phyloP scores from a whole-genome alignment of 2,888 invertebrate species.

The Sinohyriopsis cumingii region DNA sequence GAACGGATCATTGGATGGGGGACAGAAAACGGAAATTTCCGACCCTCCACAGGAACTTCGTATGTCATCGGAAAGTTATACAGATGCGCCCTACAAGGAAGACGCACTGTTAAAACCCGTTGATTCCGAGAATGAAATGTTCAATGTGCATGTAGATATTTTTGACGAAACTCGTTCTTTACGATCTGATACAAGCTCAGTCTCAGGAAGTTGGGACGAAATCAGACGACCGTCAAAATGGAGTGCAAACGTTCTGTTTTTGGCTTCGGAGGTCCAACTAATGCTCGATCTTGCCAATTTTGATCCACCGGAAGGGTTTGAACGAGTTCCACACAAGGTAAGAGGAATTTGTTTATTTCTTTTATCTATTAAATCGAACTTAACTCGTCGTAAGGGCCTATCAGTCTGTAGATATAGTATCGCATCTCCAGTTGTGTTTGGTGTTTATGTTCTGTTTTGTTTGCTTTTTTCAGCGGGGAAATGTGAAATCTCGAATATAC shows the following conservation, averaged over 20 bases:
- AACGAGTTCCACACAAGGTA: slow-evolving; percentile 35
- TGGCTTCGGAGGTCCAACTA: slow-evolving; percentile 52
- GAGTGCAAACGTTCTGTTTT: slow-evolving; percentile 52
- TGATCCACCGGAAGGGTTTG: slow-evolving; percentile 38
- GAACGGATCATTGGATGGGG: background rate
- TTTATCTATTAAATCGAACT: background rate
- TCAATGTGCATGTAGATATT: slow-evolving; percentile 35
- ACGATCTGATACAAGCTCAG: background rate
- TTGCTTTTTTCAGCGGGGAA: too few species aligned
- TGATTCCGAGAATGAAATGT: slow-evolving; percentile 8
- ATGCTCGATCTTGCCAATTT: slow-evolving; percentile 50
- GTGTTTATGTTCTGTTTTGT: too few species aligned
- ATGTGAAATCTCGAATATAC: too few species aligned
- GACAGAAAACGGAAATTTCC: background rate
- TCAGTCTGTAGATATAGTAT: too few species aligned
- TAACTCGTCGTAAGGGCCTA: too few species aligned
- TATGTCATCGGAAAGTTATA: slow-evolving; percentile 5
- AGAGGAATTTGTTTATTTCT: background rate
- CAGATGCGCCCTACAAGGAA: background rate
- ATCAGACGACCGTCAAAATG: slow-evolving; percentile 40
- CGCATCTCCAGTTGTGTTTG: too few species aligned
- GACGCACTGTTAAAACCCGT: background rate
- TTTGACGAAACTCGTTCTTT: slow-evolving; percentile 3
- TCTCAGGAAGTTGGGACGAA: background rate
- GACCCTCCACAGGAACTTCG: background rate